phyloP scores from a whole-genome alignment of 1,140 invertebrate genomes.

The Ceratosolen solmsi region DNA sequence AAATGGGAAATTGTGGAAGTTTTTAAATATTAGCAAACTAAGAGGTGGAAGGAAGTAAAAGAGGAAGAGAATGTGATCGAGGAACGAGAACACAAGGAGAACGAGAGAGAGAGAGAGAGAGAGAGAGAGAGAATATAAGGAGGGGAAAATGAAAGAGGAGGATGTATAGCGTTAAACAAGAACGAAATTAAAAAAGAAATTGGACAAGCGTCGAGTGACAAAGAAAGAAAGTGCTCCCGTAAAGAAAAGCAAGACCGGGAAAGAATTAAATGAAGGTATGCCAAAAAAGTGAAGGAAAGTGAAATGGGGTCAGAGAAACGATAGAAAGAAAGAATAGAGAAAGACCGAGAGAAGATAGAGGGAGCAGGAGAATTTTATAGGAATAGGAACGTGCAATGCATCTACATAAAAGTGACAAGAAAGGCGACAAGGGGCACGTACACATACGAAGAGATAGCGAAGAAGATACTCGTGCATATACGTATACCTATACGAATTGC shows the following conservation, averaged over 20 bases:
- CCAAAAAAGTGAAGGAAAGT: constrained; percentile 25
- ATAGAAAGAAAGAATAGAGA: background rate
- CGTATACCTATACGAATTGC: background rate
- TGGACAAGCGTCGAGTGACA: constrained; percentile 1
- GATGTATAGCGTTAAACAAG: background rate
- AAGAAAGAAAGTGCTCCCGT: background rate
- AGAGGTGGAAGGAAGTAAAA: background rate
- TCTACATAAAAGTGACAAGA: constrained; percentile 38
- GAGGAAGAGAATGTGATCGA: background rate
- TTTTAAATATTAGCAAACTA: constrained; percentile 25
- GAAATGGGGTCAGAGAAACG: constrained; percentile 11
- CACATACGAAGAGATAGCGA: background rate
- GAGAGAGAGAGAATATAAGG: background rate
- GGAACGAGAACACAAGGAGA: background rate
- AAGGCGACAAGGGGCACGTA: background rate
- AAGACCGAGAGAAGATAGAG: background rate
- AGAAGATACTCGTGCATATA: background rate
- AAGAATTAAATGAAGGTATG: constrained; percentile 31
- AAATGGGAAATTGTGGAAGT: constrained; percentile 24
- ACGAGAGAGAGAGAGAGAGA: background rate
- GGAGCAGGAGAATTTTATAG: constrained; percentile 12
- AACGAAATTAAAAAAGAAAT: constrained; percentile 39
- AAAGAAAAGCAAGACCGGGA: constrained; percentile 12
- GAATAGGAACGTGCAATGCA: constrained; percentile 28
- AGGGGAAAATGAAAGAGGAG: background rate